Evolutionary conservation across 1,140 invertebrate genomes (phyloP), one percentile per base, ranked within the genome.

Genomic region (Zaprionus inermis): DNA sequence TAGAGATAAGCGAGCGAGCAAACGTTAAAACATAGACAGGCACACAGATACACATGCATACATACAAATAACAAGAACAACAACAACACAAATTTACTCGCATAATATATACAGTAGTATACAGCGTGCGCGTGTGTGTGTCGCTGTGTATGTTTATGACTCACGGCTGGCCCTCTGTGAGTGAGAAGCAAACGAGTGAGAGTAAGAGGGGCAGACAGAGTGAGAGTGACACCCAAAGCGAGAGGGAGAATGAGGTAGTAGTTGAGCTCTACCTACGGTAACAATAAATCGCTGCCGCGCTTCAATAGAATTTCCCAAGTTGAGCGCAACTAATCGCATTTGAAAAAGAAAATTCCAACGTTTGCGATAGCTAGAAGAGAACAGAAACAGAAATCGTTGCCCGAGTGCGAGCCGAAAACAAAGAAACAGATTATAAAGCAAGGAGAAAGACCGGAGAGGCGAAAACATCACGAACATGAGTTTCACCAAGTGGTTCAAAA

Each of bases 401-500:
- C 36, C 4, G 18, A 49, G 18, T 12, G 0, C 10, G 18, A 49
- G 10, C 18, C 18, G 18, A 32, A 57, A 46, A 56, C 61, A 65
- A 65, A 69, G 58, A 49, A 38, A 58, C 20, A 61, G 46, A 68
- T 73, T 69, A 18, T 54, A 24, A 30, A 28, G 36, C n/a, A 30
- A 51, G 14, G 16, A 16, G 5, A 46, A 60, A 60, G 22, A 34
- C 18, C 11, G 16, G 24, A 52, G 34, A 14, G 28, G 24, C 28
- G 28, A 36, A 55, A 72, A 72, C 55, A 30, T 44, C 52, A 58
- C 51, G 20, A 88, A 80, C 34, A 88, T 88, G 83, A 88, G 83
- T 74, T 89, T 88, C 55, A 54, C 84, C 28, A 89, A 89, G 69
- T 89, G 84, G 84, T 89, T 89, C 56, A 88, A 83, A 24, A 92